Conservation (phyloP, 37 sponge, comb jelly and placozoan genomes). For the Corticium candelabrum region DNA sequence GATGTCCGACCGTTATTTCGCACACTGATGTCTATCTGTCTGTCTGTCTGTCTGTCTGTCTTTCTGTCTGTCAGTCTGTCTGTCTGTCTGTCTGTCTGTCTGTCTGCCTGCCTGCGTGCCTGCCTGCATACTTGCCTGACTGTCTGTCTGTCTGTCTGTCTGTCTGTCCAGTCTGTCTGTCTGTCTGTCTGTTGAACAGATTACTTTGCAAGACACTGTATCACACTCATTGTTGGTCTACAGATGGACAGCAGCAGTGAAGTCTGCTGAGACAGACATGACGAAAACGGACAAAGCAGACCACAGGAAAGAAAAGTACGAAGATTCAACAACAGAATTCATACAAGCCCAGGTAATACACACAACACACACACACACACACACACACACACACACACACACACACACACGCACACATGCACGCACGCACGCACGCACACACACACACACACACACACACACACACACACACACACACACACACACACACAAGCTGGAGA, state of each 20-base stretch:
- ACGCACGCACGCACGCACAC: slow-evolving; percentile 15
- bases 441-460: slow-evolving; percentile 21
- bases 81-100: background rate
- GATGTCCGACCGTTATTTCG: too few relatives aligned
- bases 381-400: slow-evolving; percentile 9
- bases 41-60: too few relatives aligned
- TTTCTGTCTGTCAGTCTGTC: background rate
- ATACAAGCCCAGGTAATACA: background rate
- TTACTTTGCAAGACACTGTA: too few relatives aligned
- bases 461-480: slow-evolving; percentile 19
- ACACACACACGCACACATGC: slow-evolving; percentile 13
- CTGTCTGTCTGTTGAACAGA: slow-evolving; percentile 18
- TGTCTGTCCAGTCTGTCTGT: slow-evolving; percentile 18
- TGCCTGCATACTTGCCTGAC: too few relatives aligned
- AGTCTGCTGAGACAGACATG: background rate
- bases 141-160: slow-evolving; percentile 27
- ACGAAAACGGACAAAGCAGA: background rate
- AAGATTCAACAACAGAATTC: background rate
- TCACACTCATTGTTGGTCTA: too few relatives aligned
- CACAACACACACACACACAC: background rate
- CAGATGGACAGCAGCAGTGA: background rate
- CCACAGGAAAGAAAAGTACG: background rate
- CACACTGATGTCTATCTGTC: too few relatives aligned
- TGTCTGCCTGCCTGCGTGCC: too few relatives aligned
- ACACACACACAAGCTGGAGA: background rate